A percentile compares a stretch with the other conserved stretches of the same genome.
phyloP scores from a whole-genome alignment of 2,888 invertebrate species.

The Caenorhabditis wallacei region DNA sequence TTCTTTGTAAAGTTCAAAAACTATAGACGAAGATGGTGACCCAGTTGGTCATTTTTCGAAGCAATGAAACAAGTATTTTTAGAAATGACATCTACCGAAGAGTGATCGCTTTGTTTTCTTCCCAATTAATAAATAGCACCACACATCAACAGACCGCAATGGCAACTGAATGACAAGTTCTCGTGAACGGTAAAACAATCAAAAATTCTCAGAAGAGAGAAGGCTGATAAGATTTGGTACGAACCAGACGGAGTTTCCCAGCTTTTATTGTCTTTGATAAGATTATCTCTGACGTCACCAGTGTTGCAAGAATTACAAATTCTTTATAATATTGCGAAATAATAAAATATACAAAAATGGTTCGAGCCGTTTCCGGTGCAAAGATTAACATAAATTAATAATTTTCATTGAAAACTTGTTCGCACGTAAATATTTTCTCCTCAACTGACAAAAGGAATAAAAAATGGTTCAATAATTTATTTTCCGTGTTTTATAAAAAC shows the following conservation, averaged over 20 bases:
- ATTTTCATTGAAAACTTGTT: background rate
- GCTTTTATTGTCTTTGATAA: slow-evolving; percentile 4
- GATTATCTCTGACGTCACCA: slow-evolving; percentile 10
- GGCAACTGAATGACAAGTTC: background rate
- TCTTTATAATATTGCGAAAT: slow-evolving; percentile 11
- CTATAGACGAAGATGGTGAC: background rate
- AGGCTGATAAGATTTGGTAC: slow-evolving; percentile 9
- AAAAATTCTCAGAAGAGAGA: background rate
- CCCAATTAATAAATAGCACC: background rate
- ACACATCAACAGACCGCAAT: slow-evolving; percentile 4
- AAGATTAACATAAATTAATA: background rate
- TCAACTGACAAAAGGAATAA: background rate
- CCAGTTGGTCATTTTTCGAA: background rate
- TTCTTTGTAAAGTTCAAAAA: background rate
- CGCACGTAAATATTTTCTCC: too few relatives aligned
- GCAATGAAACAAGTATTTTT: background rate
- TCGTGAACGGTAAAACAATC: background rate
- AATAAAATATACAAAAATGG: background rate
- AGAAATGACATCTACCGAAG: slow-evolving; percentile 5
- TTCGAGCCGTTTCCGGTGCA: slow-evolving; percentile 11
- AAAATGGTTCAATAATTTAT: slow-evolving; percentile 2
- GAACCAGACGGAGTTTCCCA: background rate
- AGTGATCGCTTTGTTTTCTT: slow-evolving; percentile 7
- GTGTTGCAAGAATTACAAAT: background rate
- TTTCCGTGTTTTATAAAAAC: slow-evolving; percentile 26